phyloP scores from a whole-genome alignment of 2,113 vertebrate species.

The Plecotus auritus region DNA sequence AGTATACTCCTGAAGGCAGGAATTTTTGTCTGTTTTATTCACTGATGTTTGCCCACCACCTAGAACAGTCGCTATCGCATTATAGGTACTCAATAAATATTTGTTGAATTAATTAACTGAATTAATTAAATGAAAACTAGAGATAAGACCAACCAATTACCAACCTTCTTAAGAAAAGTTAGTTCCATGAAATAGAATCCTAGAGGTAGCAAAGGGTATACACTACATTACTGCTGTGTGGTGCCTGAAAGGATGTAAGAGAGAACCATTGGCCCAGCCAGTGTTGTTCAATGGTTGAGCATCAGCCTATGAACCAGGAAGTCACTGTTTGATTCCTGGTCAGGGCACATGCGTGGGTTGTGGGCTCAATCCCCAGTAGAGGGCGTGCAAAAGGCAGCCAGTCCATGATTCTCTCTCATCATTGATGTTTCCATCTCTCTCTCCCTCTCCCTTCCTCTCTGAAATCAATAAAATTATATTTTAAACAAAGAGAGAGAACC shows the following conservation, averaged over 20 bases:
- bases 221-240: neutral
- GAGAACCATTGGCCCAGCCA: neutral
- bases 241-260: neutral
- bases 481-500: neutral
- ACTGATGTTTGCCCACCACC: neutral
- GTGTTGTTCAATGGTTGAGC: no score
- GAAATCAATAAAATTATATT: no score
- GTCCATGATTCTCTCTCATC: no score
- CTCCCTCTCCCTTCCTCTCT: no score
- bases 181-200: neutral
- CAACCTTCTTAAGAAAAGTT: neutral
- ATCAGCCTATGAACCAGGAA: no score
- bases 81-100: neutral
- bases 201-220: neutral
- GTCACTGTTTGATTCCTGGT: no score
- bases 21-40: neutral
- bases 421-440: no score
- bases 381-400: no score
- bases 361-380: no score
- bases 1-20: neutral
- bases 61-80: neutral
- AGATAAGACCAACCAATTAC: neutral
- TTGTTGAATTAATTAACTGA: neutral
- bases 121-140: slow-evolving; percentile 9
- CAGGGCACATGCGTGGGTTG: no score